Evolutionary conservation across 2,113 vertebrate genomes (phyloP), one percentile per base, ranked within the genome.

Genomic region (Chauna torquata): DNA sequence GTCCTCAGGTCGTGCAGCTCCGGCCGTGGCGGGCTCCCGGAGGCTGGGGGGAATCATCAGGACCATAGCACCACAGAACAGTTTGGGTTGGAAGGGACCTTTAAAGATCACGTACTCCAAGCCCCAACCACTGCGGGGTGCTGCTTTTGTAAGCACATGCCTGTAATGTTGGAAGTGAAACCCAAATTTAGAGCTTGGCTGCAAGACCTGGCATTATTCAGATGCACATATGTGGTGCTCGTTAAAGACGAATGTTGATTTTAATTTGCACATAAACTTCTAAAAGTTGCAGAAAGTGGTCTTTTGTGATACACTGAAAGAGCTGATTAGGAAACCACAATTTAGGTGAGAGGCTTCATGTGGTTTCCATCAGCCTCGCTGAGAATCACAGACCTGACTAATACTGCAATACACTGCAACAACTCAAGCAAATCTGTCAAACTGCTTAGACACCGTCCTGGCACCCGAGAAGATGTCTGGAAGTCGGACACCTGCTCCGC

Each of bases 151-250:
- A n/a, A 1, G 1, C 24, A 45, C 22, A 16, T 57, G 59, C 44
- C 52, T 8, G 4, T 6, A 32, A 32, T 1, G 3, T 0, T 17
- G 22, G 36, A 36, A 68, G 69, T 28, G 36, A 79, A 11, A 2
- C 28, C 62, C 50, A 14, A 30, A 89, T 22, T 16, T 4, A 36
- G 44, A 54, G 52, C 72, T 58, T 19, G 32, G 42, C 76, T 38
- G 62, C 3, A 8, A 78, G 62, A 52, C 0, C 0, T 27, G 23
- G 61, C 0, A 5, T 38, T 76, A 19, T 3, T 64, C 12, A 28
- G 23, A 55, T 5, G 27, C 6, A 18, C 1, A 0, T 5, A 25
- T 1, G 11, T 54, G 52, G 52, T 82, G 25, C 40, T 30, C 36
- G 24, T 5, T 57, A 17, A n/a, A 68, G 36, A 18, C 34, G 27